These are phyloP conservation scores for Epinephelus fuscoguttatus DNA, from an alignment of 2,113 vertebrate species.

Conservation along the genomic window DNA sequence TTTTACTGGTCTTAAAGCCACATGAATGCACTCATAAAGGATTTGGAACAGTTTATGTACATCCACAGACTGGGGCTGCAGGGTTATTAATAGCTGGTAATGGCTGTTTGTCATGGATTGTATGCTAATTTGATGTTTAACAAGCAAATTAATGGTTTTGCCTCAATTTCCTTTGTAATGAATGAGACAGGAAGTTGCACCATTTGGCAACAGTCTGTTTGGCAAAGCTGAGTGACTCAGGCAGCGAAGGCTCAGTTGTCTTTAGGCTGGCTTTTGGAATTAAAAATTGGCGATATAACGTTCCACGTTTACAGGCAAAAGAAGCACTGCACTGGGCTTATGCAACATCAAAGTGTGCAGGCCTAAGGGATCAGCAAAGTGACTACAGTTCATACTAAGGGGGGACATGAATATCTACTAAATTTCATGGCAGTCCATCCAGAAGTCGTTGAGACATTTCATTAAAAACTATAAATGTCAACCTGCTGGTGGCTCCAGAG, in stretches of 20 bases:
- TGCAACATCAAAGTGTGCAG: neutral
- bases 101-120: neutral
- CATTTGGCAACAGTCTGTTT: neutral
- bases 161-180: neutral
- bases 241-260: neutral
- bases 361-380: neutral
- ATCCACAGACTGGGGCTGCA: neutral
- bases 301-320: constrained; percentile 1
- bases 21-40: constrained; percentile 24
- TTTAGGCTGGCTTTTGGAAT: neutral
- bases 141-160: neutral
- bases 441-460: neutral
- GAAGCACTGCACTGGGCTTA: neutral
- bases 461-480: neutral
- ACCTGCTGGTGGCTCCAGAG: neutral
- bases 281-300: neutral
- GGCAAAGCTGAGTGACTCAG: constrained; percentile 6
- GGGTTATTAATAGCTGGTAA: neutral
- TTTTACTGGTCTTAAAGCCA: constrained; percentile 44
- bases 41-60: neutral
- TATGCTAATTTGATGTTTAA: neutral
- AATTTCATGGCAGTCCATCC: neutral
- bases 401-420: neutral
- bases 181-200: neutral
- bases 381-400: neutral